These are phyloP conservation scores for Philhelius pedissequus DNA, from an alignment of 2,888 invertebrate species.

Conservation along the genomic window DNA sequence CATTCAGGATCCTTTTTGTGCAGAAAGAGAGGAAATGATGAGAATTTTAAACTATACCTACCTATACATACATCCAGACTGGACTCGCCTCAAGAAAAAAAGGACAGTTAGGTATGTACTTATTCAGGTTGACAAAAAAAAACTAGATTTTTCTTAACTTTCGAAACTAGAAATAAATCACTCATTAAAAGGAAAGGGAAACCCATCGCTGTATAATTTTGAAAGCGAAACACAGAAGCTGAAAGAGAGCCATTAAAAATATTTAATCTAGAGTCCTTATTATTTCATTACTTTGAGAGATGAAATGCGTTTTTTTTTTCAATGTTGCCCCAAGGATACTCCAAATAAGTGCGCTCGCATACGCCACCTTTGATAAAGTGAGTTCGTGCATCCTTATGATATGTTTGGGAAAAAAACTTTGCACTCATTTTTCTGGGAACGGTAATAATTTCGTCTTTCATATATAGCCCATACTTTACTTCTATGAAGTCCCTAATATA, in stretches of 20 bases:
- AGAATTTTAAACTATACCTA: neutral
- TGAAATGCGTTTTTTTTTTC: neutral
- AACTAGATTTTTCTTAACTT: neutral
- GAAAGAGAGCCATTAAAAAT: slow-evolving; percentile 38
- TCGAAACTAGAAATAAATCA: neutral
- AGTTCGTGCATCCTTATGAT: neutral
- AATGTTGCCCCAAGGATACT: neutral
- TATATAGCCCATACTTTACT: neutral
- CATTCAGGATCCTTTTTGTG: neutral
- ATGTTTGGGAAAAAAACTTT: neutral
- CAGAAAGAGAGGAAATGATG: neutral
- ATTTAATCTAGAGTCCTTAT: slow-evolving; percentile 47
- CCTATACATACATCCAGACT: too few relatives aligned
- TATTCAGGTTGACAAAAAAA: neutral
- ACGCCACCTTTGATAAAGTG: neutral
- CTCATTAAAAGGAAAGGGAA: slow-evolving; percentile 1
- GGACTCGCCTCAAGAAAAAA: neutral
- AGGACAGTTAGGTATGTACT: too few relatives aligned
- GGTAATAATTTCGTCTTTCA: neutral
- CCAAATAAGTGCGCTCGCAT: slow-evolving; percentile 5
- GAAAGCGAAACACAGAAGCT: neutral
- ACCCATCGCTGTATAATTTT: neutral
- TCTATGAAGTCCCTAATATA: neutral
- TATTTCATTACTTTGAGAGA: slow-evolving; percentile 44
- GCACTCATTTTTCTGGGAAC: neutral